A percentile compares a stretch with the other conserved stretches of the same genome.
phyloP scores from a whole-genome alignment of 1,140 invertebrate genomes.

The Ruditapes philippinarum region DNA sequence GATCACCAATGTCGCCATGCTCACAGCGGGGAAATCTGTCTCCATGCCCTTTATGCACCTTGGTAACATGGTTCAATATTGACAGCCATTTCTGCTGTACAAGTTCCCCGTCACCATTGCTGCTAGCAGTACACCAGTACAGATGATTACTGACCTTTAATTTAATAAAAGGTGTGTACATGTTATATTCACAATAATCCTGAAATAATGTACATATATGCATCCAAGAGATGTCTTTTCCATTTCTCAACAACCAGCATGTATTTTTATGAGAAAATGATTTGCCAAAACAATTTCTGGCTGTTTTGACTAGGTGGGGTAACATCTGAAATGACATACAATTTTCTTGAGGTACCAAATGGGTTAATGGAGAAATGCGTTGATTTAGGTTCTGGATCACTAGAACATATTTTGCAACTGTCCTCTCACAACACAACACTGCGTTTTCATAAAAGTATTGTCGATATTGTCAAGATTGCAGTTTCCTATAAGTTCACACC shows the following conservation, averaged over 20 bases:
- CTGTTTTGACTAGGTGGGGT: slow-evolving; percentile 72
- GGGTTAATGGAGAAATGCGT: too few relatives aligned
- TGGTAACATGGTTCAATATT: slow-evolving; percentile 52
- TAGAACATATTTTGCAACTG: slow-evolving; percentile 57
- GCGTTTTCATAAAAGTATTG: slow-evolving; percentile 55
- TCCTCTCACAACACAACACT: too few relatives aligned
- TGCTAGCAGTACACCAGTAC: slow-evolving; percentile 61
- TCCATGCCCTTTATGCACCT: slow-evolving; percentile 62
- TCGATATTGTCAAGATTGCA: slow-evolving; percentile 43
- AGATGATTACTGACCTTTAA: slow-evolving; percentile 60
- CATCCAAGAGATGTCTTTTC: slow-evolving; percentile 67
- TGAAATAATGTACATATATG: slow-evolving; percentile 66
- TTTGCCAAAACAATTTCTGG: slow-evolving; percentile 66
- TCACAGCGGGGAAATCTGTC: slow-evolving; percentile 34
- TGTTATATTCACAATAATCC: slow-evolving; percentile 49
- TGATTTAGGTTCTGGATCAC: too few relatives aligned
- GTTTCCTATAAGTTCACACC: slow-evolving; percentile 68
- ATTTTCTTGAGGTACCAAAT: neutral
- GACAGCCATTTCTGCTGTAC: slow-evolving; percentile 54
- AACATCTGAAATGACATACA: slow-evolving; percentile 75
- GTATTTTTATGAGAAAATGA: slow-evolving; percentile 62
- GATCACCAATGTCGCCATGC: neutral
- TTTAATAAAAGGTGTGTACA: slow-evolving; percentile 29
- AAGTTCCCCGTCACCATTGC: slow-evolving; percentile 46
- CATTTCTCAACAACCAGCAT: slow-evolving; percentile 67